phyloP scores from a whole-genome alignment of 2,797 vertebrate species.

The Neosilurus hyrtlii region DNA sequence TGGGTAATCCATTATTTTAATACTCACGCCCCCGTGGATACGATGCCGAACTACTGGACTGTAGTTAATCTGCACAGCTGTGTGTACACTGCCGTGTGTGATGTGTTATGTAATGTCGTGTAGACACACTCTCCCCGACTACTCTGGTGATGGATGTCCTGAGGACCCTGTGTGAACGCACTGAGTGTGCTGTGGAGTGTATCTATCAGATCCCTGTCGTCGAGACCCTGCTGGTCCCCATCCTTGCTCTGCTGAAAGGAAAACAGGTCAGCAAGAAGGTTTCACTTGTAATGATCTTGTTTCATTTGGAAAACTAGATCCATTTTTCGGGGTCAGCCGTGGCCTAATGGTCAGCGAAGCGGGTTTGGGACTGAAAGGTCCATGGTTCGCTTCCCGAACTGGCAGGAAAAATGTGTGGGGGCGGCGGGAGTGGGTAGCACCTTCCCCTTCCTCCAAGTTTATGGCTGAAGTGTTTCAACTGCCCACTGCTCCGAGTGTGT shows the following conservation, averaged over 20 bases:
- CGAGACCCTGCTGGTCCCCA: conserved; percentile 79
- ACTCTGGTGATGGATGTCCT: conserved; percentile 84
- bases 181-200: conserved; percentile 81
- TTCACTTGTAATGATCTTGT: neutral
- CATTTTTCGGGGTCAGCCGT: no score
- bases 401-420: no score
- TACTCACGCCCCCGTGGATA: neutral
- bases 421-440: no score
- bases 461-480: no score
- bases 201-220: conserved; percentile 77
- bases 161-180: conserved; percentile 83
- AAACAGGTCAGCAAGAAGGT: conserved; percentile 74
- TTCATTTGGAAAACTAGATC: neutral
- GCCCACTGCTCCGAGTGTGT: no score
- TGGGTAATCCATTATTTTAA: neutral
- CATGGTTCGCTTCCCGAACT: no score
- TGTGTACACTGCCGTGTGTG: neutral
- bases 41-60: neutral
- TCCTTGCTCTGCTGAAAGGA: conserved; percentile 76
- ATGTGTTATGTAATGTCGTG: conserved; percentile 29
- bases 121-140: conserved; percentile 82
- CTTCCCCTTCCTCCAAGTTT: no score
- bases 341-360: no score
- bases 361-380: no score
- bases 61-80: neutral